Evolutionary conservation across 1,140 invertebrate genomes (phyloP).

Genomic region (Panonychus citri): DNA sequence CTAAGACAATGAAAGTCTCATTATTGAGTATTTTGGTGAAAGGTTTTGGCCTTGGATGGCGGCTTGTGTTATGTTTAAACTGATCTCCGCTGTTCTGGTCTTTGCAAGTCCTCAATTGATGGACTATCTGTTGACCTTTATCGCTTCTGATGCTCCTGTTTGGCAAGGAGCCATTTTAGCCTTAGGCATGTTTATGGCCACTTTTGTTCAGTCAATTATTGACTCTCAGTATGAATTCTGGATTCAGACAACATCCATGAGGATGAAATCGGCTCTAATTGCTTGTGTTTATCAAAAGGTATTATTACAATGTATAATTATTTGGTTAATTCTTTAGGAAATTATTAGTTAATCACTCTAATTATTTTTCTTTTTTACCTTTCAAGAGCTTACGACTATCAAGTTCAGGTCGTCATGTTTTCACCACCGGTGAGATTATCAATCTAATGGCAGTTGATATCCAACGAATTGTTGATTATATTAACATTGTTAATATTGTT

Average conservation of each 20-base stretch:
- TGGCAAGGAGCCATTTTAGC: neutral
- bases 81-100: neutral
- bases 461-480: constrained; percentile 14
- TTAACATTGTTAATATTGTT: constrained; percentile 14
- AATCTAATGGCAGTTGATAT: constrained; percentile 32
- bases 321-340: neutral
- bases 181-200: neutral
- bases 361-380: neutral
- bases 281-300: constrained; percentile 23
- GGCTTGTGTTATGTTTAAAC: neutral
- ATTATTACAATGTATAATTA: constrained; percentile 11
- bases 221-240: neutral
- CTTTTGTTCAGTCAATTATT: neutral
- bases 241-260: constrained; percentile 9
- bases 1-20: neutral
- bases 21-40: constrained; percentile 13
- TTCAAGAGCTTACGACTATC: constrained; percentile 14
- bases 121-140: neutral
- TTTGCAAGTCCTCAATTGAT: neutral
- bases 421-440: constrained; percentile 34
- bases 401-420: constrained; percentile 21
- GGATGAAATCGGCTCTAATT: constrained; percentile 20
- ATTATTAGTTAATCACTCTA: neutral
- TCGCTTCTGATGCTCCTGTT: neutral
- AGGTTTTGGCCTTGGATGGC: neutral